Evolutionary conservation across 2,113 vertebrate species (phyloP).

Genomic region (Verasper variegatus): DNA sequence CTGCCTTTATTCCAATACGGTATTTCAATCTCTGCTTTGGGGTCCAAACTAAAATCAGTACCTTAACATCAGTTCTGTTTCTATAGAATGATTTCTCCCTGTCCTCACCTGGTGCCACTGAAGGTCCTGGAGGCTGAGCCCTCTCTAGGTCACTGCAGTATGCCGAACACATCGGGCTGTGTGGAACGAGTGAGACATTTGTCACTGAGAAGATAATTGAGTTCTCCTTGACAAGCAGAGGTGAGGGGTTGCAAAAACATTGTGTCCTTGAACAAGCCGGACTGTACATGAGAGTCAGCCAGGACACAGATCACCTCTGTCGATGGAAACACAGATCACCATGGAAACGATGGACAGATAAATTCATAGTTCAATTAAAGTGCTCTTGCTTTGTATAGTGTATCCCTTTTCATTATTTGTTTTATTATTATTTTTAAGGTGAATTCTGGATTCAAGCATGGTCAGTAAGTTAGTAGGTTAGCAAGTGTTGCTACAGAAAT

Average conservation of each 20-base stretch:
- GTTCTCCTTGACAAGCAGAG: constrained; percentile 30
- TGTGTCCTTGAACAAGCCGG: not conserved
- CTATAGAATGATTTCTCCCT: not conserved
- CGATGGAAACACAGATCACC: not conserved
- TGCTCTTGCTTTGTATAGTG: not conserved
- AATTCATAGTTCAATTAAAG: not conserved
- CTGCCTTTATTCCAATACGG: too few relatives aligned
- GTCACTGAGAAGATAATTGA: constrained; percentile 42
- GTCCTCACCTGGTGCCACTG: not conserved
- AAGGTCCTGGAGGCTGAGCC: not conserved
- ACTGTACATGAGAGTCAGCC: not conserved
- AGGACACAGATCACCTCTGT: not conserved
- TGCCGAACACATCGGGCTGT: constrained; percentile 4
- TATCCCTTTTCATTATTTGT: not conserved
- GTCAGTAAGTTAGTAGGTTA: too few relatives aligned
- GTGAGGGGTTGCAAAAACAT: not conserved
- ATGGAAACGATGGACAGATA: too few relatives aligned
- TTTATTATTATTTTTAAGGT: not conserved
- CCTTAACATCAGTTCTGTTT: not conserved
- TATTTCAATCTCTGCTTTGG: too few relatives aligned
- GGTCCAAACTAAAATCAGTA: too few relatives aligned
- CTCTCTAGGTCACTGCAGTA: constrained; percentile 13
- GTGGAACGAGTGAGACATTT: constrained; percentile 34
- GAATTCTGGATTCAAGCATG: not conserved
- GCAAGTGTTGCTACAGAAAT: not conserved